Conservation (phyloP, 2,888 invertebrate species). For the Brachylomia viminalis region DNA sequence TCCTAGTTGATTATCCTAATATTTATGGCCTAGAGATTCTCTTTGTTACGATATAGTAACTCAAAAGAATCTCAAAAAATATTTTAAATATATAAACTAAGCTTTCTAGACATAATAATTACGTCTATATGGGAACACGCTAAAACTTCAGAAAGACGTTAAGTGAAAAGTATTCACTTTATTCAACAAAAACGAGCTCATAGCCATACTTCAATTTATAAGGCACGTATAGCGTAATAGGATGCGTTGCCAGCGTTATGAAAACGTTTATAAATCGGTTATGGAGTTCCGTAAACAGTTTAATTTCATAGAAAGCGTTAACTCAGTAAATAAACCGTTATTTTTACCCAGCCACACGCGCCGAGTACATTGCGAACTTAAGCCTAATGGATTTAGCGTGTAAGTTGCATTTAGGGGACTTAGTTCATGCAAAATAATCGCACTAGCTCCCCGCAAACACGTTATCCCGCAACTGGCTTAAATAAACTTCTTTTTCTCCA, state of each 20-base stretch:
- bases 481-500: conserved; percentile 57
- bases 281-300: conserved; percentile 60
- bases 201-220: conserved; percentile 43
- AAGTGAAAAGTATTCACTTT: conserved; percentile 46
- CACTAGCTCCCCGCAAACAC: conserved; percentile 65
- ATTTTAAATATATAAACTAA: neutral
- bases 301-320: conserved; percentile 69
- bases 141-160: conserved; percentile 27
- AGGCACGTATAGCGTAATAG: conserved; percentile 45
- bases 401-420: conserved; percentile 81
- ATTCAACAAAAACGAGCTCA: conserved; percentile 25
- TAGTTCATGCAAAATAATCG: conserved; percentile 75
- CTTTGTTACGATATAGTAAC: neutral
- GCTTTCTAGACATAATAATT: conserved; percentile 10
- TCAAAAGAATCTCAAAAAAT: neutral
- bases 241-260: conserved; percentile 58
- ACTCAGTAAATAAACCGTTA: conserved; percentile 68
- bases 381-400: conserved; percentile 85
- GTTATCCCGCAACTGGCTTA: conserved; percentile 62
- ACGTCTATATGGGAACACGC: neutral
- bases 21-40: neutral
- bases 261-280: conserved; percentile 61
- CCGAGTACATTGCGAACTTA: conserved; percentile 68
- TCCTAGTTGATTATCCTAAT: neutral
- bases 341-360: conserved; percentile 65